Evolutionary conservation across 2,113 vertebrate species (phyloP).

Genomic region (Saimiri boliviensis): DNA sequence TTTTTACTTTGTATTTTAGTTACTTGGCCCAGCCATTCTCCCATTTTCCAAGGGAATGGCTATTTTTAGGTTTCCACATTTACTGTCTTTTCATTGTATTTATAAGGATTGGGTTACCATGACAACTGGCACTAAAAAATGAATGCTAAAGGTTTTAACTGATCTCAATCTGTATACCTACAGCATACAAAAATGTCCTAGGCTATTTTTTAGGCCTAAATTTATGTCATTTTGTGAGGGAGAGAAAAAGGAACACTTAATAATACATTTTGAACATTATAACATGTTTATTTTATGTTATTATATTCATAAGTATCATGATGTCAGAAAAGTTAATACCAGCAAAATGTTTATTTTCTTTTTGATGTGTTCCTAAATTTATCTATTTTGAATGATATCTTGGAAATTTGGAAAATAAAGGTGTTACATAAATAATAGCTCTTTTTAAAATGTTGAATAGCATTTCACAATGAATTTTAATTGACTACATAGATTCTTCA

Average conservation of each 20-base stretch:
- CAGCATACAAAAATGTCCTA: not conserved
- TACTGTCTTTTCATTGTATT: slow-evolving; percentile 75
- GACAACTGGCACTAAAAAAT: slow-evolving; percentile 75
- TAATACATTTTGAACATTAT: not conserved
- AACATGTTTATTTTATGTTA: not conserved
- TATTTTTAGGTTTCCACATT: slow-evolving; percentile 74
- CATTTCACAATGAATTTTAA: not conserved
- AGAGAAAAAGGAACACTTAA: not conserved
- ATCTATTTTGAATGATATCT: not conserved
- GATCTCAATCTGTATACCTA: slow-evolving; percentile 30
- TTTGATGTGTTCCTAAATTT: slow-evolving; percentile 18
- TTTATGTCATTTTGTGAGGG: not conserved
- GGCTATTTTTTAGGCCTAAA: not conserved
- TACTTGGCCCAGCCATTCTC: slow-evolving; percentile 24
- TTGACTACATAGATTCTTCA: not conserved
- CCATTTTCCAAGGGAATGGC: slow-evolving; percentile 57
- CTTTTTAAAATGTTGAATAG: not conserved
- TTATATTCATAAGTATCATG: not conserved
- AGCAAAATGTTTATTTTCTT: not conserved
- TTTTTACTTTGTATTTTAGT: slow-evolving; percentile 52
- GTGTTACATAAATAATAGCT: not conserved
- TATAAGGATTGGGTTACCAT: slow-evolving; percentile 80
- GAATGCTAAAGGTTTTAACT: slow-evolving; percentile 53
- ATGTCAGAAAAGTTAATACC: not conserved
- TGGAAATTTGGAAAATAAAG: not conserved